Evolutionary conservation across 2,888 invertebrate species (phyloP).

Genomic region (Leptopilina myrica): DNA sequence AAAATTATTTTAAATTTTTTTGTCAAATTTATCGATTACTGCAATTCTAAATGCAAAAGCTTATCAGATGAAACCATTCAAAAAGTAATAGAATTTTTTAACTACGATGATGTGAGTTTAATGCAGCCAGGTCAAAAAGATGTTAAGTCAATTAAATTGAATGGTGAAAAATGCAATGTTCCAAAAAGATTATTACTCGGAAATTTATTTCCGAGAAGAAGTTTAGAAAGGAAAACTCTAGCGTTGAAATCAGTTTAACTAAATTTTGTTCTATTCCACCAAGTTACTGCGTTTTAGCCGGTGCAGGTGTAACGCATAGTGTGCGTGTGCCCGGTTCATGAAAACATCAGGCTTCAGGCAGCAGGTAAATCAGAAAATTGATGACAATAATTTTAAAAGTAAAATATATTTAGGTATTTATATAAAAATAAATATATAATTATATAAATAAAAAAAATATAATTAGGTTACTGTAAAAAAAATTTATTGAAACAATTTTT

Average conservation of each 20-base stretch:
- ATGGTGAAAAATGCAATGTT: neutral
- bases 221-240: neutral
- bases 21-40: too few relatives aligned
- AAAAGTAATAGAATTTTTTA: too few relatives aligned
- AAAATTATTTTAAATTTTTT: too few relatives aligned
- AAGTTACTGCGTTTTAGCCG: neutral
- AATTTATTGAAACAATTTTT: constrained; percentile 1
- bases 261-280: neutral
- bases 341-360: neutral
- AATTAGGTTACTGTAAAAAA: neutral
- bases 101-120: too few relatives aligned
- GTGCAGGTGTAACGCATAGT: neutral
- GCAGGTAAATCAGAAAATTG: constrained; percentile 1
- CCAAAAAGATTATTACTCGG: neutral
- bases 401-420: neutral
- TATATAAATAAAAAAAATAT: neutral
- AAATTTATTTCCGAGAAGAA: neutral
- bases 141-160: neutral
- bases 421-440: neutral
- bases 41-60: too few relatives aligned
- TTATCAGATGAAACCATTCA: too few relatives aligned
- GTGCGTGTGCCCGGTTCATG: neutral
- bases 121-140: neutral
- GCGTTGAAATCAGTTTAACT: neutral
- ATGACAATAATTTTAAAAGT: neutral